phyloP scores from a whole-genome alignment of 2,113 vertebrate genomes.

The Pelecanoides urinatrix region DNA sequence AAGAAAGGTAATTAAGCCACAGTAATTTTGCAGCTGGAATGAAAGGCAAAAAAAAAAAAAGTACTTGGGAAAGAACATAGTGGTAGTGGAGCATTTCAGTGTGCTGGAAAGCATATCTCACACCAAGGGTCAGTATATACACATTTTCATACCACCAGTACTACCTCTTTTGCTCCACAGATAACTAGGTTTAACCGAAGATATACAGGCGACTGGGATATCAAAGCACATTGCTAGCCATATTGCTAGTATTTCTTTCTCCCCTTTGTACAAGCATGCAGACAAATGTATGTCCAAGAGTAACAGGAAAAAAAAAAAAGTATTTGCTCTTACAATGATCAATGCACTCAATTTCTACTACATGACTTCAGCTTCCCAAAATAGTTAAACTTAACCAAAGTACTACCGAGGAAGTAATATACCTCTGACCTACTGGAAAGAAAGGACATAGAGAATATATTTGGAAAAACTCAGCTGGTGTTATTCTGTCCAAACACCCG shows the following conservation, averaged over 20 bases:
- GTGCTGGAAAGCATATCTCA: not conserved
- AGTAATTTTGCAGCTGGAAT: not conserved
- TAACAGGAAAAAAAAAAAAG: not conserved
- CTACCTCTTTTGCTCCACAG: not conserved
- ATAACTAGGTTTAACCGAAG: not conserved
- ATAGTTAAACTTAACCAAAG: not conserved
- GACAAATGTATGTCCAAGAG: not conserved
- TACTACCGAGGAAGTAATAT: not conserved
- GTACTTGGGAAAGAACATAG: not conserved
- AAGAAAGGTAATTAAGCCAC: not conserved
- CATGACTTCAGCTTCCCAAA: not conserved
- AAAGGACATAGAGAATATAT: not conserved
- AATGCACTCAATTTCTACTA: not conserved
- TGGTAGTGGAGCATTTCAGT: not conserved
- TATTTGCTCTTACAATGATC: not conserved
- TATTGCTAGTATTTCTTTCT: not conserved
- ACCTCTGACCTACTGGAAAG: not conserved
- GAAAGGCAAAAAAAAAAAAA: not conserved
- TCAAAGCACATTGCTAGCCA: not conserved
- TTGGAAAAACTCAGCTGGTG: not conserved
- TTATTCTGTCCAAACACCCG: not conserved
- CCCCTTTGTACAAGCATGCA: not conserved
- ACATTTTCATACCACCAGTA: not conserved
- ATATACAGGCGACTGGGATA: rapidly evolving
- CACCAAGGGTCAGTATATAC: not conserved